Conservation (phyloP, 30 jellyfish, hydroid and myxozoan species). For the Sanderia malayensis region DNA sequence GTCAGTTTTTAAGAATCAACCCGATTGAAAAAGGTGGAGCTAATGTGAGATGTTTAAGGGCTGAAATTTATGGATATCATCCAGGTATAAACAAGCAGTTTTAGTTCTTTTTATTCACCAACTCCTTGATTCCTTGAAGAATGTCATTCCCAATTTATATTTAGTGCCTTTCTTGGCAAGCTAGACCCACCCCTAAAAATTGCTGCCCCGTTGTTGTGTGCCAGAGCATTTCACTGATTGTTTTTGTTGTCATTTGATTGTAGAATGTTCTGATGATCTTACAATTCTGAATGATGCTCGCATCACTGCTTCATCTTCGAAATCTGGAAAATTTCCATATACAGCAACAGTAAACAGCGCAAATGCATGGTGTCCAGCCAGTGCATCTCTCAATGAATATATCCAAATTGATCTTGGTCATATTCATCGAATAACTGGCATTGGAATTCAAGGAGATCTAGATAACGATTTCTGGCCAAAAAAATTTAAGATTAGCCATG, state of each 20-base stretch:
- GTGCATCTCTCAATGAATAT: conserved; percentile 8
- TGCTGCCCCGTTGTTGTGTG: no score
- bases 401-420: conserved; percentile 39
- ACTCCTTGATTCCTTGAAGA: no score
- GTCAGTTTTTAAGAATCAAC: conserved; percentile 23
- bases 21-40: conserved; percentile 45
- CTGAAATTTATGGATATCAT: conserved; percentile 46
- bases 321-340: not conserved
- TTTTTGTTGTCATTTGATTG: not conserved
- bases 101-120: no score
- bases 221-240: not conserved
- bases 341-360: conserved; percentile 27
- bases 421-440: conserved; percentile 26
- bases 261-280: conserved; percentile 49
- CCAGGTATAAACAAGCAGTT: no score
- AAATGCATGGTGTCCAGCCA: conserved; percentile 31
- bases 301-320: conserved; percentile 42
- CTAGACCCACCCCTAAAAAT: not conserved
- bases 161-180: not conserved
- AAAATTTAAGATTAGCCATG: conserved; percentile 26
- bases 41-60: conserved; percentile 15
- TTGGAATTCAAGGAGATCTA: conserved; percentile 53
- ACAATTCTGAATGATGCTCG: conserved; percentile 1
- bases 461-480: conserved; percentile 52
- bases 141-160: not conserved